Conservation (phyloP, 2,888 invertebrate species). For the Platycheirus albimanus region DNA sequence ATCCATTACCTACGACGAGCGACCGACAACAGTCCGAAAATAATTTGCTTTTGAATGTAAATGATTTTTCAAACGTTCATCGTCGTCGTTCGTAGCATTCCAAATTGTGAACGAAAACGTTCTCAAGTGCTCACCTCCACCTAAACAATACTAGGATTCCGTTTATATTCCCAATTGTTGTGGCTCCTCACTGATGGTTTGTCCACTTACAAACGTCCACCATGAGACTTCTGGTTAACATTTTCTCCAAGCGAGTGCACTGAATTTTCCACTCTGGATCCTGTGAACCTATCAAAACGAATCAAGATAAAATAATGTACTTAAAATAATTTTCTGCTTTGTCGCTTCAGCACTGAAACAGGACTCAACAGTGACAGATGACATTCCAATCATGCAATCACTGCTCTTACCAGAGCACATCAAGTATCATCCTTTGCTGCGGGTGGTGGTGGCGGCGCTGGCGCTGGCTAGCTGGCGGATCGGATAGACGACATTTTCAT, state of each 20-base stretch:
- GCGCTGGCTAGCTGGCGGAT: neutral
- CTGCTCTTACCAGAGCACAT: constrained; percentile 10
- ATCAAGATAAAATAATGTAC: constrained; percentile 58
- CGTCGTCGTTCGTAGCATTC: too few relatives aligned
- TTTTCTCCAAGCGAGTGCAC: constrained; percentile 46
- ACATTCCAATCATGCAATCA: constrained; percentile 63
- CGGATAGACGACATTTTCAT: constrained; percentile 46
- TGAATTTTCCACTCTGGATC: constrained; percentile 56
- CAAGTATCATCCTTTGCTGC: too few relatives aligned
- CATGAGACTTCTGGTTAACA: neutral
- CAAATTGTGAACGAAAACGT: too few relatives aligned
- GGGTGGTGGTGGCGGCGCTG: too few relatives aligned
- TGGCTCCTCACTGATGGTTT: too few relatives aligned
- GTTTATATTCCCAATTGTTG: too few relatives aligned
- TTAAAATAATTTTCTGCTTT: constrained; percentile 45
- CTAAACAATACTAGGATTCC: too few relatives aligned
- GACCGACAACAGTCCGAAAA: too few relatives aligned
- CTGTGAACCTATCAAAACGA: constrained; percentile 50
- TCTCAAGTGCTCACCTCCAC: too few relatives aligned
- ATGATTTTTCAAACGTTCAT: too few relatives aligned
- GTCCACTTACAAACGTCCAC: neutral
- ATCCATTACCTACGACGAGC: too few relatives aligned
- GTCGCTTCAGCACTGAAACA: neutral
- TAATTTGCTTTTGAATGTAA: too few relatives aligned
- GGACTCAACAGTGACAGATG: constrained; percentile 47